Conservation (phyloP, 1,140 invertebrate species). For the Branchinecta lindahli region DNA sequence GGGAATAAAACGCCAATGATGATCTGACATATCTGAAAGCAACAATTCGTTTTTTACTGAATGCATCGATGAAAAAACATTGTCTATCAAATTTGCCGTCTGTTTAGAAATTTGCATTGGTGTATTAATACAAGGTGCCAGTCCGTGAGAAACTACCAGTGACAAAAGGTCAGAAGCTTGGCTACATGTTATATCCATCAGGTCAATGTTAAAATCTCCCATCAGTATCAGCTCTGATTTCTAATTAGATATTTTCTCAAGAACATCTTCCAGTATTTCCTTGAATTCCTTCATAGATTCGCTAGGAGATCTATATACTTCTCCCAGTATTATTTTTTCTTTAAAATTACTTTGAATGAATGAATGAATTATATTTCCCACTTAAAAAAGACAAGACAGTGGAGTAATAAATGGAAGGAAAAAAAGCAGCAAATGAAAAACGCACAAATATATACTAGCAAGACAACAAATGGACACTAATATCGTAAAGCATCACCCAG, state of each 20-base stretch:
- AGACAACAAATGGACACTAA: too few species aligned
- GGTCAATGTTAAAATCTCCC: slow-evolving; percentile 5
- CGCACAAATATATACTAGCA: too few species aligned
- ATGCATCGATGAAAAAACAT: slow-evolving; percentile 5
- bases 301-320: too few species aligned
- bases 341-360: too few species aligned
- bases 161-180: slow-evolving; percentile 4
- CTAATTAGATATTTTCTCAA: not conserved
- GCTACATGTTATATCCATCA: not conserved
- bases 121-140: not conserved
- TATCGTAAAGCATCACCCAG: too few species aligned
- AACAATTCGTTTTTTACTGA: not conserved
- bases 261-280: too few species aligned
- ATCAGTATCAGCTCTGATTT: not conserved
- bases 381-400: too few species aligned
- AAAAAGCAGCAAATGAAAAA: too few species aligned
- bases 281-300: too few species aligned
- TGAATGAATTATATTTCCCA: too few species aligned
- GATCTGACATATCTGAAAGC: not conserved
- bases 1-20: not conserved
- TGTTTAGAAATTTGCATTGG: not conserved
- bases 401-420: too few species aligned
- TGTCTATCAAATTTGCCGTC: not conserved
- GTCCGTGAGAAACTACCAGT: not conserved
- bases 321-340: too few species aligned